Percentiles rank a stretch among this genome's conserved stretches.
Evolutionary conservation across 2,113 vertebrate species (phyloP).

Genomic region (Micromys minutus): DNA sequence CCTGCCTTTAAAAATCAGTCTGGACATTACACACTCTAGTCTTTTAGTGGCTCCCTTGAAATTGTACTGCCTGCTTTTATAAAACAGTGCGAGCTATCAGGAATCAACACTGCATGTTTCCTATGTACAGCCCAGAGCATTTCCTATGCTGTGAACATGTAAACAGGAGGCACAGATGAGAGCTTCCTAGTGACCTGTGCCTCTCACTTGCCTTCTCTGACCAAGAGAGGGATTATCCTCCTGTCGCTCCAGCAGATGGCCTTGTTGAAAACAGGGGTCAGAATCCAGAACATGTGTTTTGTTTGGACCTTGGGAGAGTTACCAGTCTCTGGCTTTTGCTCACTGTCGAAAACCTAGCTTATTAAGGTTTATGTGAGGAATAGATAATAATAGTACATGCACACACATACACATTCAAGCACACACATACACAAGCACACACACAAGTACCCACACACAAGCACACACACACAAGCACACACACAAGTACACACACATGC

Average conservation of each 20-base stretch:
- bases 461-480: no score
- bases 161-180: not conserved
- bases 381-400: not conserved
- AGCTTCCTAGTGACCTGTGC: not conserved
- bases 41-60: slow-evolving; percentile 7
- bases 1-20: not conserved
- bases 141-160: slow-evolving; percentile 23
- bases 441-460: no score
- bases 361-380: not conserved
- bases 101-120: not conserved
- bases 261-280: not conserved
- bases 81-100: not conserved
- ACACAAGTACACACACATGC: no score
- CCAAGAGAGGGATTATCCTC: not conserved
- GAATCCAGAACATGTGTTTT: not conserved
- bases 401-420: not conserved
- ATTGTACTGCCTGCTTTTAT: not conserved
- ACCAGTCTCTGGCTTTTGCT: not conserved
- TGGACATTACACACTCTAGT: not conserved
- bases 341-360: not conserved
- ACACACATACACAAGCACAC: no score
- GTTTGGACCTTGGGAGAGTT: not conserved
- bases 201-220: not conserved
- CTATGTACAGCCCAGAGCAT: not conserved
- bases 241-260: not conserved